Conservation (phyloP, 64 coral and sea anemone species). For the Stylophora pistillata region DNA sequence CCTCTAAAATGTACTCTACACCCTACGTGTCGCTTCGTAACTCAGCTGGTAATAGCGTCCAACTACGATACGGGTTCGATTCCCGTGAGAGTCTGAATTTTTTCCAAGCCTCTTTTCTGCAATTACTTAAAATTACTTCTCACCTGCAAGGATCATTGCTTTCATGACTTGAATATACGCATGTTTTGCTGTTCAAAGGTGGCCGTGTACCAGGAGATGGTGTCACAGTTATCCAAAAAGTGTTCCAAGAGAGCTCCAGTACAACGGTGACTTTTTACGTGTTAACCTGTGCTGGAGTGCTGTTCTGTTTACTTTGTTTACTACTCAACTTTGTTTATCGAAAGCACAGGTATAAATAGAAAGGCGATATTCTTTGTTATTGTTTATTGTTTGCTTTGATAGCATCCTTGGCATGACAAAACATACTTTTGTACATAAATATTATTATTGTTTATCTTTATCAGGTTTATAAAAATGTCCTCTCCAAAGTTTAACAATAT, state of each 20-base stretch:
- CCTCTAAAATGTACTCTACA: no score
- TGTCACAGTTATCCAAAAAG: not conserved
- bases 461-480: slow-evolving; percentile 71
- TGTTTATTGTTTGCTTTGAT: not conserved
- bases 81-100: no score
- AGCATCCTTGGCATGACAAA: not conserved
- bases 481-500: slow-evolving; percentile 80
- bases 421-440: not conserved
- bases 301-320: slow-evolving; percentile 63
- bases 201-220: slow-evolving; percentile 37
- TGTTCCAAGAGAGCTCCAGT: not conserved
- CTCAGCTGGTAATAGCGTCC: no score
- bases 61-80: no score
- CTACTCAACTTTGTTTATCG: slow-evolving; percentile 59
- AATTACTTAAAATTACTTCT: not conserved
- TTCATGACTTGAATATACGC: no score
- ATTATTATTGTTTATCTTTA: not conserved
- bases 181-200: not conserved
- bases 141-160: no score
- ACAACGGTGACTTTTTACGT: slow-evolving; percentile 41
- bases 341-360: slow-evolving; percentile 29
- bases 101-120: no score
- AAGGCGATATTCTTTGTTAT: no score
- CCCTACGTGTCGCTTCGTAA: no score
- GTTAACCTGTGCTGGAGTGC: slow-evolving; percentile 36